Evolutionary conservation across 2,888 invertebrate species (phyloP).

Genomic region (Bellardia bayeri): DNA sequence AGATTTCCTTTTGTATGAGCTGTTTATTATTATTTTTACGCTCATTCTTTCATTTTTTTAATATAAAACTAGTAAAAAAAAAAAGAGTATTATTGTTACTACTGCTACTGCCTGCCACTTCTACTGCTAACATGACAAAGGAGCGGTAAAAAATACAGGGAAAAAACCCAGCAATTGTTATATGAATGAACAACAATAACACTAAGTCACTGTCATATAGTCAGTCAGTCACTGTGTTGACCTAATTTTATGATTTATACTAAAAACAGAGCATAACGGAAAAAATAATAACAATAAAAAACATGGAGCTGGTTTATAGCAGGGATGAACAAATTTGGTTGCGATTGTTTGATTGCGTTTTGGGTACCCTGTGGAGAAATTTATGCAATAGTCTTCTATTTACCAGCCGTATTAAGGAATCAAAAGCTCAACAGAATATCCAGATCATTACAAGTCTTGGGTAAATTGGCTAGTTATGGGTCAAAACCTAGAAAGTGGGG

Average conservation of each 20-base stretch:
- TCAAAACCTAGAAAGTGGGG: too few species aligned
- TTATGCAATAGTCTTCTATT: too few species aligned
- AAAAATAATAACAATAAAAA: neutral
- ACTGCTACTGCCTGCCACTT: neutral
- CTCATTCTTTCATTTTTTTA: conserved; percentile 9
- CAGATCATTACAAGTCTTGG: too few species aligned
- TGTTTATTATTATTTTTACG: conserved; percentile 12
- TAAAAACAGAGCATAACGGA: conserved; percentile 15
- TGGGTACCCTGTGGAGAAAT: too few species aligned
- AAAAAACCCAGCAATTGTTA: neutral
- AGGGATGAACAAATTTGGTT: neutral
- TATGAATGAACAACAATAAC: conserved; percentile 42
- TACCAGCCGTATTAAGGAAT: too few species aligned
- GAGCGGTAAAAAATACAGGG: conserved; percentile 1
- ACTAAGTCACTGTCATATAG: conserved; percentile 64
- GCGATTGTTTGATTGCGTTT: neutral
- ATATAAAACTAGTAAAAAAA: conserved; percentile 8
- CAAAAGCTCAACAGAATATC: too few species aligned
- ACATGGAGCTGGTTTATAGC: neutral
- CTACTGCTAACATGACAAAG: conserved; percentile 19
- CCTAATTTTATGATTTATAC: conserved; percentile 62
- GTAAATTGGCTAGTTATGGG: too few species aligned
- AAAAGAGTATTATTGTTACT: conserved; percentile 23
- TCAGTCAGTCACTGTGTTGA: conserved; percentile 63
- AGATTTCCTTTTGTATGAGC: conserved; percentile 44